Conservation (phyloP, 2,113 vertebrate species). For the Vicugna pacos region DNA sequence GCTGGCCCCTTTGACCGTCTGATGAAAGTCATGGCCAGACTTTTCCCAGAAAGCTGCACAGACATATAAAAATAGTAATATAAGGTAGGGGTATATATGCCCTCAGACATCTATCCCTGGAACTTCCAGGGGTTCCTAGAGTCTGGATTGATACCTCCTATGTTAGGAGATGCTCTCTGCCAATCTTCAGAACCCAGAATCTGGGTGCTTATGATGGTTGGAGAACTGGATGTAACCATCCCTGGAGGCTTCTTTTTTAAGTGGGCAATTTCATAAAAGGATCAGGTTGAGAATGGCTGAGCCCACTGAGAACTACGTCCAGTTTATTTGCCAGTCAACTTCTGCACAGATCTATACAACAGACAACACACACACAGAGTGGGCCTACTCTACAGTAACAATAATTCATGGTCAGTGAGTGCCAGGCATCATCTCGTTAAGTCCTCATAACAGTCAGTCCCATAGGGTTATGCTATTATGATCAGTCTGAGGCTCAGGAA, state of each 20-base stretch:
- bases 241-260: not conserved
- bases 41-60: not conserved
- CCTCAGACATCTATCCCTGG: not conserved
- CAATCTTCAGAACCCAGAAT: not conserved
- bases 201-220: not conserved
- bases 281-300: not conserved
- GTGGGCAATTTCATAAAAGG: not conserved
- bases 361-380: not conserved
- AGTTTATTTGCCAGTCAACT: not conserved
- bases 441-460: not conserved
- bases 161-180: not conserved
- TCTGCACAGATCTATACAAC: not conserved
- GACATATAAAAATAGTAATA: not conserved
- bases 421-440: not conserved
- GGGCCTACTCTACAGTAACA: fast-evolving
- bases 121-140: not conserved
- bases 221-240: not conserved
- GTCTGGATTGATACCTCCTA: not conserved
- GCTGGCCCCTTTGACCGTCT: not conserved
- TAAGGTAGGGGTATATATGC: not conserved
- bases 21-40: not conserved
- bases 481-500: not conserved
- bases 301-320: not conserved
- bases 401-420: not conserved
- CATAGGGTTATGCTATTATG: not conserved